Conservation (phyloP, 2,888 invertebrate species). For the Thymelicus acteon region DNA sequence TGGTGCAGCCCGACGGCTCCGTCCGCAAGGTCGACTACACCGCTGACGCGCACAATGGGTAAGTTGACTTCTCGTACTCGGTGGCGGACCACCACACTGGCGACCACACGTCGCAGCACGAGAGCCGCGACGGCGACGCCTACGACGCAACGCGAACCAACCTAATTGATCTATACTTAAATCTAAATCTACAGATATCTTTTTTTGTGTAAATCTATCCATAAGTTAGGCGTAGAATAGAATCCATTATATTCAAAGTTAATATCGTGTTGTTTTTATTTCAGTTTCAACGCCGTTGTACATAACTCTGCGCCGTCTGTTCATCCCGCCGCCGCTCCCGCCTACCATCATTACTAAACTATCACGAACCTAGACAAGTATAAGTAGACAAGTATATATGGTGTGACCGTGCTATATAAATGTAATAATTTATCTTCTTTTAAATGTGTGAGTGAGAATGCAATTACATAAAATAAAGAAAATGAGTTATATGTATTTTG, state of each 20-base stretch:
- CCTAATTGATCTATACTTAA: too few relatives aligned
- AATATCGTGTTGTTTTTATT: conserved; percentile 41
- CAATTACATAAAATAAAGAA: conserved; percentile 11
- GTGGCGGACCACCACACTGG: too few relatives aligned
- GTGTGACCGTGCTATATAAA: conserved; percentile 19
- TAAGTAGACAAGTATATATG: background rate
- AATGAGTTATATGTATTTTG: background rate
- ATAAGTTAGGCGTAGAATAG: too few relatives aligned
- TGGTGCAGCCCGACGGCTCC: conserved; percentile 86
- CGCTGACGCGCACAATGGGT: conserved; percentile 86
- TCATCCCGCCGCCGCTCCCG: conserved; percentile 64
- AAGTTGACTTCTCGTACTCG: conserved; percentile 50
- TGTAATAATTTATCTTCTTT: conserved; percentile 30
- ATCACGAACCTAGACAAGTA: background rate
- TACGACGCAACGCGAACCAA: too few relatives aligned
- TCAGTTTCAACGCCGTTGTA: conserved; percentile 80
- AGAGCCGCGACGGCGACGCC: too few relatives aligned
- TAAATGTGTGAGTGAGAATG: conserved; percentile 45
- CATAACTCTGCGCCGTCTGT: conserved; percentile 70
- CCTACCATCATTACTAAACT: conserved; percentile 50
- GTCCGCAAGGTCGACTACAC: conserved; percentile 87
- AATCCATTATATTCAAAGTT: background rate
- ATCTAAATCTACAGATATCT: too few relatives aligned
- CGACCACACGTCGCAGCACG: too few relatives aligned
- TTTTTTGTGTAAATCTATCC: too few relatives aligned